Conservation (phyloP, 1,140 invertebrate genomes). For the Drosophila sp. region DNA sequence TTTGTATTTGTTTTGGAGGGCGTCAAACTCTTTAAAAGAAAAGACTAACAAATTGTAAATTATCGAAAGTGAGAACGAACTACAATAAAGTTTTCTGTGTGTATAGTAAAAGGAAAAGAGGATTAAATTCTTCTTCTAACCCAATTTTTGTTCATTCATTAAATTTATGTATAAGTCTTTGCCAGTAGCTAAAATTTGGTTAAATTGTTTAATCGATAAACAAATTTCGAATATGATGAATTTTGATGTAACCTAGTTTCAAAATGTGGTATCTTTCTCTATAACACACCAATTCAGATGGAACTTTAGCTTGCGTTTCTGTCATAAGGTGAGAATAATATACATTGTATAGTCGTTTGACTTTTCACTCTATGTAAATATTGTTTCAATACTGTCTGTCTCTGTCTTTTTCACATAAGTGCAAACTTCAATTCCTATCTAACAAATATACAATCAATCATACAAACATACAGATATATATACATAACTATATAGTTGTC, state of each 20-base stretch:
- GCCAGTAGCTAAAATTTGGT: not conserved
- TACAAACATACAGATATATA: no score
- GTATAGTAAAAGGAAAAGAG: not conserved
- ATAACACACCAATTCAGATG: not conserved
- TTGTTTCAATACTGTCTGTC: no score
- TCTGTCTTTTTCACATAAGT: no score
- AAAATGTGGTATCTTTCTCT: not conserved
- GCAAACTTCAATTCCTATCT: no score
- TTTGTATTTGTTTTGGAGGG: not conserved
- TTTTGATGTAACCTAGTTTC: not conserved
- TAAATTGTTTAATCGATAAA: not conserved
- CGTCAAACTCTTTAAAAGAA: not conserved
- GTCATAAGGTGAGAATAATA: not conserved
- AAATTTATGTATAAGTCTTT: not conserved
- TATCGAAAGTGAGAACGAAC: not conserved
- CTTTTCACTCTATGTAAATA: no score
- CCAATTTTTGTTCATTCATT: not conserved
- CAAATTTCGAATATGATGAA: not conserved
- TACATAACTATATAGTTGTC: no score
- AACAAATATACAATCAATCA: no score
- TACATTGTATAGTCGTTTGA: not conserved
- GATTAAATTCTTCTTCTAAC: not conserved
- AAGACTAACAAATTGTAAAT: constrained; percentile 10
- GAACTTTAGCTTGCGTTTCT: no score
- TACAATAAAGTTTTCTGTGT: constrained; percentile 2